Percentiles rank a stretch among this genome's conserved stretches.
Conservation (phyloP, 2,888 invertebrate species). For the Dryomyza anilis region DNA sequence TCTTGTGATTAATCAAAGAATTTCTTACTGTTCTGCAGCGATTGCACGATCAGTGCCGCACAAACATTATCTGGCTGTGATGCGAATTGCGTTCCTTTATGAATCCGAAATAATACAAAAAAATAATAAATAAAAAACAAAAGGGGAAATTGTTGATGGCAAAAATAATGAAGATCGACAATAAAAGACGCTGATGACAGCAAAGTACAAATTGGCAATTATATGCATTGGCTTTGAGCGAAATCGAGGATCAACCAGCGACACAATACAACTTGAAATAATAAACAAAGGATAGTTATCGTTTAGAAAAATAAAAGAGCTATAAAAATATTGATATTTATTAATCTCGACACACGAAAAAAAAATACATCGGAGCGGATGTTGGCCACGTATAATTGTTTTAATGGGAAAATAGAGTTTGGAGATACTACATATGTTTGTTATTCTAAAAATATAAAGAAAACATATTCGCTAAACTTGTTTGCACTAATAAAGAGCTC, state of each 20-base stretch:
- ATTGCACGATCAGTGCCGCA: constrained; percentile 27
- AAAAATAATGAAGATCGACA: constrained; percentile 27
- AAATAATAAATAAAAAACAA: too few species aligned
- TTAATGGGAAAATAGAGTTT: too few species aligned
- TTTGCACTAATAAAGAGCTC: too few species aligned
- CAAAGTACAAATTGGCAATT: not conserved
- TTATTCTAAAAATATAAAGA: too few species aligned
- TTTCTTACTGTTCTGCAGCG: constrained; percentile 17
- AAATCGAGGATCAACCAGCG: not conserved
- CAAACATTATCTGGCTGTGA: constrained; percentile 7
- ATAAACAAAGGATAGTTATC: constrained; percentile 16
- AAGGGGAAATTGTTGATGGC: not conserved
- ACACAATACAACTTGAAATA: not conserved
- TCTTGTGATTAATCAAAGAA: constrained; percentile 29
- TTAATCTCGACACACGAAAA: not conserved
- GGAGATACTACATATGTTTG: too few species aligned
- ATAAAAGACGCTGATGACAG: constrained; percentile 21
- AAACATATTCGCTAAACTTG: too few species aligned
- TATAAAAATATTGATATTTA: constrained; percentile 9
- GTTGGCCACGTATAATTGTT: too few species aligned
- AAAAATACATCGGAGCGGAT: too few species aligned
- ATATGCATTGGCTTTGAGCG: not conserved
- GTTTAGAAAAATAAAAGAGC: constrained; percentile 2
- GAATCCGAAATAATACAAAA: constrained; percentile 21
- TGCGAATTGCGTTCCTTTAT: constrained; percentile 13